Percentiles rank a stretch among this genome's conserved stretches.
Conservation (phyloP, 92 coral and sea anemone genomes). For the Epizoanthus illoricatus region DNA sequence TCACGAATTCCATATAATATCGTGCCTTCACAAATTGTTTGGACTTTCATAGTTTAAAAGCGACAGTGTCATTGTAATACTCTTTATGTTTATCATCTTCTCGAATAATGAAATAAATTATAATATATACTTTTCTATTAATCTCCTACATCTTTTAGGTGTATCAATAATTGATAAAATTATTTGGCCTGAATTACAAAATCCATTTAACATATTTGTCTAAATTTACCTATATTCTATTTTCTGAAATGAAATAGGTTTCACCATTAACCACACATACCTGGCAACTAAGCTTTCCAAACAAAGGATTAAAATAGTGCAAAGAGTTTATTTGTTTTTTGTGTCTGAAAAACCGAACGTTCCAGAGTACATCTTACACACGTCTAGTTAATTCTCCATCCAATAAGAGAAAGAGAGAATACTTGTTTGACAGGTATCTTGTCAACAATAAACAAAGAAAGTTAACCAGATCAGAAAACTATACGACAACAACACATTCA, state of each 20-base stretch:
- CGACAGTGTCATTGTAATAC: too few species aligned
- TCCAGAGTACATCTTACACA: constrained; percentile 3
- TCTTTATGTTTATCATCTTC: too few species aligned
- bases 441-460: background rate
- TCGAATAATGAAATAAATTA: too few species aligned
- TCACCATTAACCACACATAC: background rate
- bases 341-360: background rate
- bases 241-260: background rate
- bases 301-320: background rate
- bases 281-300: background rate
- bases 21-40: too few species aligned
- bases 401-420: background rate
- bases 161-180: constrained; percentile 13
- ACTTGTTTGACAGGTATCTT: background rate
- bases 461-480: background rate
- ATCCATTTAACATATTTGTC: background rate
- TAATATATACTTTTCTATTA: too few species aligned
- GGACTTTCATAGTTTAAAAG: too few species aligned
- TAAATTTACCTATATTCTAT: background rate
- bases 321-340: background rate
- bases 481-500: background rate
- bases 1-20: too few species aligned
- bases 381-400: background rate
- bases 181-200: background rate
- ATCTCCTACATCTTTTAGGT: background rate